phyloP scores from a whole-genome alignment of 2,797 vertebrate species.

The Etheostoma perlongum region DNA sequence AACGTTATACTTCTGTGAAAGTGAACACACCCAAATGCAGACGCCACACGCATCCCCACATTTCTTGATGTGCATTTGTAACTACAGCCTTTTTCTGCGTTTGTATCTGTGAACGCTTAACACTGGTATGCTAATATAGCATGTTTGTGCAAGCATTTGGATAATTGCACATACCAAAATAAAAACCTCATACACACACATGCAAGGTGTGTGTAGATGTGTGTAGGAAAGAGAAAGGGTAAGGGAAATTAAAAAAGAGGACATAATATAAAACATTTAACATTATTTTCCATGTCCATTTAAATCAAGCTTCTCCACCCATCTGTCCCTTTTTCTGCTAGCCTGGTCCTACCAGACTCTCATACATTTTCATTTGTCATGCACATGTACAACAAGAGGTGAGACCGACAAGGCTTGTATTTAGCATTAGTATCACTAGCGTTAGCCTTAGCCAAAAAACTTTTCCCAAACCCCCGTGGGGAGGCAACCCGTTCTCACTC shows the following conservation, averaged over 20 bases:
- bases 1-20: slow-evolving; percentile 16
- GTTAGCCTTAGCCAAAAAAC: too few relatives aligned
- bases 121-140: not conserved
- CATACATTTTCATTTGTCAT: too few relatives aligned
- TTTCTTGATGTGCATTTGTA: slow-evolving; percentile 22
- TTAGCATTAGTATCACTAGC: too few relatives aligned
- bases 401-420: too few relatives aligned
- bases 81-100: not conserved
- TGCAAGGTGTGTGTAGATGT: not conserved
- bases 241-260: not conserved
- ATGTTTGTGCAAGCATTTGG: not conserved
- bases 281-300: not conserved
- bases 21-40: slow-evolving; percentile 34
- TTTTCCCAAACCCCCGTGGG: too few relatives aligned
- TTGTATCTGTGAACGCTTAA: not conserved
- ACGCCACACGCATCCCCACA: not conserved
- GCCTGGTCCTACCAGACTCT: too few relatives aligned
- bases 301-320: not conserved
- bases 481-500: too few relatives aligned
- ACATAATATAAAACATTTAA: not conserved
- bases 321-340: not conserved
- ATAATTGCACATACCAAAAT: not conserved
- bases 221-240: not conserved
- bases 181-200: not conserved
- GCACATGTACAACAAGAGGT: too few relatives aligned